Evolutionary conservation across 2,888 invertebrate genomes (phyloP).

Genomic region (Mechanitis mazaeus): DNA sequence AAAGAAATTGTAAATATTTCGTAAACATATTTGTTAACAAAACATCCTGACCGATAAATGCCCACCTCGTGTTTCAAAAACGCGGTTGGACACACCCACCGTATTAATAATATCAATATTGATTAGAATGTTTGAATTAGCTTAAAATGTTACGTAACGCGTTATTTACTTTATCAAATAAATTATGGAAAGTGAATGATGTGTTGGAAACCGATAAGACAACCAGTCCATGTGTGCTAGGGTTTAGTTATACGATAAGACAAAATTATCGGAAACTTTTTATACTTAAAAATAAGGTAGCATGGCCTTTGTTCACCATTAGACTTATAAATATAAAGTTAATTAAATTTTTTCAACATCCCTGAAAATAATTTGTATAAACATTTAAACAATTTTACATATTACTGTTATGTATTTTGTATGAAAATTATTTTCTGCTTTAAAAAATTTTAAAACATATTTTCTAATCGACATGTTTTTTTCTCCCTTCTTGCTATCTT

Average conservation of each 20-base stretch:
- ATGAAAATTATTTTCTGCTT: no score
- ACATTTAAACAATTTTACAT: no score
- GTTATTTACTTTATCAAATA: neutral
- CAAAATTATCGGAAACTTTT: neutral
- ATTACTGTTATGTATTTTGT: no score
- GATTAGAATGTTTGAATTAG: neutral
- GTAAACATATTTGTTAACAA: neutral
- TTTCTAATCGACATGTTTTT: no score
- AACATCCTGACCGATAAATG: neutral
- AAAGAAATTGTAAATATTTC: neutral
- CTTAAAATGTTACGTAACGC: neutral
- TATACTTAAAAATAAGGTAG: neutral
- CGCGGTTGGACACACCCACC: neutral
- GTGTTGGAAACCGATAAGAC: constrained; percentile 2
- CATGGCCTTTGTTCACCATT: no score
- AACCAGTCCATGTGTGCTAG: neutral
- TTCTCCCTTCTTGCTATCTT: no score
- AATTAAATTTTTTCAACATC: no score
- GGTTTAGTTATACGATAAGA: constrained; percentile 1
- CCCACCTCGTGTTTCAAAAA: constrained; percentile 4
- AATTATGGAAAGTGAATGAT: constrained; percentile 2
- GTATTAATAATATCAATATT: neutral
- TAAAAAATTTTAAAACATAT: no score
- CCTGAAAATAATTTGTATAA: no score
- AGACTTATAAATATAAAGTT: no score